Evolutionary conservation across 2,888 invertebrate species (phyloP).

Genomic region (Tipula vernalis): DNA sequence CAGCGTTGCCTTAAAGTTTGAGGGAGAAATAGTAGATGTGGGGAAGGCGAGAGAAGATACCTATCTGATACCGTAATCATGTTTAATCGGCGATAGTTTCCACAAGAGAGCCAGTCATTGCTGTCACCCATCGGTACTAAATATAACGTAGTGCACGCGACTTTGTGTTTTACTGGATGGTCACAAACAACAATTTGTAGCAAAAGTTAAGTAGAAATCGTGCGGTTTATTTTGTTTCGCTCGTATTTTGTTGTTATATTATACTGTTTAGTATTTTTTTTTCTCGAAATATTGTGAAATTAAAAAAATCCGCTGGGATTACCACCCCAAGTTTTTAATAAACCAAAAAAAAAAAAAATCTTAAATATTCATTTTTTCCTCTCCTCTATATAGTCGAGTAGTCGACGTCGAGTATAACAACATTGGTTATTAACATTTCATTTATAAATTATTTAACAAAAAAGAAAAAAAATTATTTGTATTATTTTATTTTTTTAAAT

Average conservation of each 20-base stretch:
- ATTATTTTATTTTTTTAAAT: neutral
- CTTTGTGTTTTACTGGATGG: no score
- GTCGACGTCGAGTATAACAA: neutral
- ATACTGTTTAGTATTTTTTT: neutral
- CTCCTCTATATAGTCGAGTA: neutral
- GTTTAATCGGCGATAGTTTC: no score
- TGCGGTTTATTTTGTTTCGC: neutral
- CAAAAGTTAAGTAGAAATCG: neutral
- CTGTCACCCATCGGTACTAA: no score
- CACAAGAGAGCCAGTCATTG: no score
- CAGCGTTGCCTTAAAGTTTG: no score
- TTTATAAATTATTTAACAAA: slow-evolving; percentile 4
- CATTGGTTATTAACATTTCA: neutral
- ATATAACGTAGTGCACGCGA: no score
- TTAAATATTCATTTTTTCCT: neutral
- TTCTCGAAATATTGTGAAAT: neutral
- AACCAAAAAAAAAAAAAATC: neutral
- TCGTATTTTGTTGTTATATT: neutral
- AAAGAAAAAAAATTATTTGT: neutral
- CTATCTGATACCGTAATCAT: no score
- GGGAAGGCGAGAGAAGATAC: no score
- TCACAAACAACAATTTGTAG: neutral
- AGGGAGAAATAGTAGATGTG: no score
- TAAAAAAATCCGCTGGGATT: neutral
- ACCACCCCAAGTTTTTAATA: neutral